Percentiles rank a stretch among this genome's conserved stretches.
These are phyloP conservation scores for Neodon shergylaensis DNA, from an alignment of 2,113 vertebrate species.

Conservation along the genomic window DNA sequence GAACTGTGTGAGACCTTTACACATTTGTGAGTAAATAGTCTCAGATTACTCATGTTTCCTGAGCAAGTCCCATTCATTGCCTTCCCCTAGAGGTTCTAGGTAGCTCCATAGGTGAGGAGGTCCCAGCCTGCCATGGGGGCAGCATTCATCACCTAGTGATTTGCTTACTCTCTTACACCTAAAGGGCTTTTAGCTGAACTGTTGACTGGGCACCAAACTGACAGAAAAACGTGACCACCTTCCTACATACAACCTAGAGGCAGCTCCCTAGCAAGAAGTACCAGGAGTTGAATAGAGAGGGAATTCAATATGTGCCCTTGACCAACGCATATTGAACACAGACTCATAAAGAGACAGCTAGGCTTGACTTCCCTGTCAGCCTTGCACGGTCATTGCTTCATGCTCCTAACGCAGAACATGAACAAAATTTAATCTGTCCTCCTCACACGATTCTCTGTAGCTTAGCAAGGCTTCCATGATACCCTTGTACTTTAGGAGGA, in stretches of 20 bases:
- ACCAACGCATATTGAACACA: background rate
- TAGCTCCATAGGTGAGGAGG: background rate
- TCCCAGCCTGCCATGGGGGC: slow-evolving; percentile 34
- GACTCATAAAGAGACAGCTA: background rate
- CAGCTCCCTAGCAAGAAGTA: background rate
- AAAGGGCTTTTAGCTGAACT: background rate
- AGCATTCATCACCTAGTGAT: slow-evolving; percentile 28
- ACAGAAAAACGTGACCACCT: slow-evolving; percentile 13
- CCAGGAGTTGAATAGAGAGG: background rate
- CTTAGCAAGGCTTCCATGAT: background rate
- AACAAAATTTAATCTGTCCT: background rate
- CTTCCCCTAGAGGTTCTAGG: slow-evolving; percentile 46
- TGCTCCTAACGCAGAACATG: background rate
- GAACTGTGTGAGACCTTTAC: slow-evolving; percentile 61
- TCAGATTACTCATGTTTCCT: slow-evolving; percentile 33
- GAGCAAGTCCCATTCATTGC: background rate
- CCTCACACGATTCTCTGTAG: background rate
- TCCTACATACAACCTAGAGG: background rate
- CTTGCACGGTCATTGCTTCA: background rate
- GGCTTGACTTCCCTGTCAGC: background rate
- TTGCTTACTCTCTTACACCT: slow-evolving; percentile 43
- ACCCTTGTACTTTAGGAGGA: background rate
- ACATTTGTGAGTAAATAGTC: slow-evolving; percentile 66
- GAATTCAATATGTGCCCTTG: background rate
- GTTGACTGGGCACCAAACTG: slow-evolving; percentile 5